Conservation (phyloP, 2,797 vertebrate genomes). For the Tachyglossus aculeatus region DNA sequence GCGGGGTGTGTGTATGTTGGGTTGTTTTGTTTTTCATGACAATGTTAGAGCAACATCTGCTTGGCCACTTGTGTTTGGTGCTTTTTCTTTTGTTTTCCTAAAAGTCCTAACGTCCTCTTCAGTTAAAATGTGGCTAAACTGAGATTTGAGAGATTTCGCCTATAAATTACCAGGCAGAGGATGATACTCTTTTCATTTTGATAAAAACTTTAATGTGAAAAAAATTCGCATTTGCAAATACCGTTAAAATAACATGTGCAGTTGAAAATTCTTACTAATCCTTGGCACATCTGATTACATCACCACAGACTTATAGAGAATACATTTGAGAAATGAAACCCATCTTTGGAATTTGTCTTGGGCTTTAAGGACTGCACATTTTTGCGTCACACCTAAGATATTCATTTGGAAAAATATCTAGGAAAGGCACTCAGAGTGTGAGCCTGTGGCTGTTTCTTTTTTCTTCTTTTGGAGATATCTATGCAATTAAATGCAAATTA, state of each 20-base stretch:
- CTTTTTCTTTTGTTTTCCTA: not conserved
- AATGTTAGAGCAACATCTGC: not conserved
- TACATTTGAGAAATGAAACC: not conserved
- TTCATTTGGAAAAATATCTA: not conserved
- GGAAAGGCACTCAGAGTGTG: not conserved
- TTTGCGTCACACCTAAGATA: rapidly evolving
- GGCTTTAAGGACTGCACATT: not conserved
- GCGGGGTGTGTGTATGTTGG: rapidly evolving
- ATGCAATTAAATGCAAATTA: constrained; percentile 18
- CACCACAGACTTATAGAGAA: not conserved
- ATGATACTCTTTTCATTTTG: not conserved
- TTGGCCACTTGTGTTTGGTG: not conserved
- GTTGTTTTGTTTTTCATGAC: not conserved
- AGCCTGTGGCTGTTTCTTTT: not conserved
- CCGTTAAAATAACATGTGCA: not conserved
- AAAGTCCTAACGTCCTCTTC: not conserved
- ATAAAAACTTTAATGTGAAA: not conserved
- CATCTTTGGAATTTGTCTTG: not conserved
- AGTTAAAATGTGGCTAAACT: too few relatives aligned
- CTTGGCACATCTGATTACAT: not conserved
- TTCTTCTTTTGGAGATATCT: constrained; percentile 7
- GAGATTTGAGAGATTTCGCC: not conserved
- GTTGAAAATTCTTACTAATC: not conserved
- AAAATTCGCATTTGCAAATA: not conserved
- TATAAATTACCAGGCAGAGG: too few relatives aligned